Conservation (phyloP, 1,140 invertebrate species). For the Drosophila arizonae region DNA sequence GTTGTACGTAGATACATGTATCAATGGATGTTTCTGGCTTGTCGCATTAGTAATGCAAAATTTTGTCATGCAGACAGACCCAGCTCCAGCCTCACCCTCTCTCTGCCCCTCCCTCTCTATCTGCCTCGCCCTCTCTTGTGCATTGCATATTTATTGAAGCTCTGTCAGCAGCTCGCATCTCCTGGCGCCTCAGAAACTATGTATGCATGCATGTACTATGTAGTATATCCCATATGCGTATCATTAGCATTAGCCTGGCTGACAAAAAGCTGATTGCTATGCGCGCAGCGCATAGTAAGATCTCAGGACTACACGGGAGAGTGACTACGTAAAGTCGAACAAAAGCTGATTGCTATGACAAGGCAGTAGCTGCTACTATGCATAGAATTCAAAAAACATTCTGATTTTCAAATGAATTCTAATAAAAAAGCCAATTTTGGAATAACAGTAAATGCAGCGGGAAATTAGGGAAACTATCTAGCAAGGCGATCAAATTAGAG, state of each 20-base stretch:
- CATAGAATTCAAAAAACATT: too few relatives aligned
- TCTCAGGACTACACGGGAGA: too few relatives aligned
- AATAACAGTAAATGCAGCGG: not conserved
- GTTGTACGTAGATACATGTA: constrained; percentile 64
- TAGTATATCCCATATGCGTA: constrained; percentile 13
- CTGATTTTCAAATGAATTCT: too few relatives aligned
- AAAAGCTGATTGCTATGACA: constrained; percentile 15
- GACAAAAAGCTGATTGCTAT: constrained; percentile 20
- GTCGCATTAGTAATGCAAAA: constrained; percentile 77
- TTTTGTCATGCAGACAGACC: constrained; percentile 48
- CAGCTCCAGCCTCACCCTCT: not conserved
- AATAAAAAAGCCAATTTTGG: not conserved
- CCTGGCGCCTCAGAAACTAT: not conserved
- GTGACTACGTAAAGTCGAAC: not conserved
- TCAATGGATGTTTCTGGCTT: constrained; percentile 66
- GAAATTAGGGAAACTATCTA: constrained; percentile 2
- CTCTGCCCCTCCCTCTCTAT: not conserved
- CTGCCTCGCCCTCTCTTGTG: not conserved
- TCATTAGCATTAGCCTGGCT: constrained; percentile 22
- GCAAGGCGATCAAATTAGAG: constrained; percentile 20
- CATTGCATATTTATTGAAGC: constrained; percentile 70
- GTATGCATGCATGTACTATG: not conserved
- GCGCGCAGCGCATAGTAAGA: not conserved
- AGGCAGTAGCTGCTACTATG: too few relatives aligned
- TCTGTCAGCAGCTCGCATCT: constrained; percentile 10